Percentiles rank a stretch among this genome's conserved stretches.
Conservation (phyloP, 2,797 vertebrate species). For the Garrulus glandarius region DNA sequence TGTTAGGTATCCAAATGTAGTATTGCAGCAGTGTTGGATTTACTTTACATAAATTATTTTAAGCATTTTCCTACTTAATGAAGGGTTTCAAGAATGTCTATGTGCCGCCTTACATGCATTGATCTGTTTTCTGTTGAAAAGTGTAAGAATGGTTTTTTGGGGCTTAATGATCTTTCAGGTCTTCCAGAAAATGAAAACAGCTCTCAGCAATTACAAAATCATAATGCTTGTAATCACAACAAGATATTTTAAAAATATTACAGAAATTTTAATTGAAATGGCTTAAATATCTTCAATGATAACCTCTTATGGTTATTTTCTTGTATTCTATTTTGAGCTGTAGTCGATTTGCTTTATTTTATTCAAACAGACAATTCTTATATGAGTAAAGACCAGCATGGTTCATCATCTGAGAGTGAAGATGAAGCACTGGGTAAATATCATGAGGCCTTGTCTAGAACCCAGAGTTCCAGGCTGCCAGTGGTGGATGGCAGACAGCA, state of each 20-base stretch:
- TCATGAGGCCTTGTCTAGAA: constrained; percentile 90
- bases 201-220: background rate
- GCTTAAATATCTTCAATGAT: constrained; percentile 24
- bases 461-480: constrained; percentile 82
- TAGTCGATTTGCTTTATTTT: constrained; percentile 65
- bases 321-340: constrained; percentile 40
- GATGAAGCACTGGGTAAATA: constrained; percentile 94
- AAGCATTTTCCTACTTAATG: background rate
- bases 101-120: background rate
- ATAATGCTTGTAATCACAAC: background rate
- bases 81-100: background rate
- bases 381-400: constrained; percentile 82
- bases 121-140: background rate
- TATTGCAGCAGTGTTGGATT: background rate
- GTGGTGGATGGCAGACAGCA: constrained; percentile 73
- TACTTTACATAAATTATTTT: background rate
- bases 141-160: background rate
- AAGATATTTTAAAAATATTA: background rate
- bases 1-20: background rate
- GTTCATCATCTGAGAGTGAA: constrained; percentile 95
- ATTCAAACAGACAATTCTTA: constrained; percentile 85
- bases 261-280: background rate
- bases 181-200: background rate
- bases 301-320: constrained; percentile 41
- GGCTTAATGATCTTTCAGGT: background rate